Base-by-base conservation (phyloP, 1,140 invertebrate genomes). In the Delia radicum region DNA sequence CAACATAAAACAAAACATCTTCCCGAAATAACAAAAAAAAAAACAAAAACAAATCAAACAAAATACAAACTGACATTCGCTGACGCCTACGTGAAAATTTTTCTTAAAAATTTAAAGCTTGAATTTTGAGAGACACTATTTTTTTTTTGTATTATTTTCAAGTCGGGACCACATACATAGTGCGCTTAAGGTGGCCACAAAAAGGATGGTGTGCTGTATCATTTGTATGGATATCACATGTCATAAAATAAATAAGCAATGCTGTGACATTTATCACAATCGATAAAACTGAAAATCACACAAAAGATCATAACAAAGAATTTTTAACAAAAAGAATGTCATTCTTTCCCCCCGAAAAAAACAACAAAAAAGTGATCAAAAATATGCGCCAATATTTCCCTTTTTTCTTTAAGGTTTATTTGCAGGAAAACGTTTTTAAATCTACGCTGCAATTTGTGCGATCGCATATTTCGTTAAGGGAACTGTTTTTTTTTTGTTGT, bases 231-330 rank as follows among this genome's bases (percentile, higher is more conserved):
- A 31, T 69, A 69, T 69, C 65, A 69, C 31, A 85, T 85, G 83
- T 85, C 83, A 85, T 85, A 85, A 85, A 85, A 85, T 85, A 85
- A 85, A 85, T 85, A 85, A 85, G 81, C 81, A 81, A 31, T 81
- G 81, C 83, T 80, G 83, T 85, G 83, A 85, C 83, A 85, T 85
- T 85, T 85, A 85, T 85, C 83, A 85, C 83, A 85, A 75, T 75
- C 72, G 74, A 74, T 76, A 37, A 69, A 69, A 69, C 29, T 28
- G 65, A 67, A 67, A 67, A 55, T 55, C 63, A 67, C n/a, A 67
- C 24, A 63, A 63, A 63, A 26, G 61, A 65, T 65, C 27, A 29
- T 65, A 27, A 65, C 28, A 65, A 65, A 27, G 62, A 42, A 42
- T 42, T 42, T n/a, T n/a, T n/a, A n/a, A n/a, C n/a, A n/a, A n/a